Base-by-base conservation (phyloP, 2,888 invertebrate species). In the Tigriopus californicus region DNA sequence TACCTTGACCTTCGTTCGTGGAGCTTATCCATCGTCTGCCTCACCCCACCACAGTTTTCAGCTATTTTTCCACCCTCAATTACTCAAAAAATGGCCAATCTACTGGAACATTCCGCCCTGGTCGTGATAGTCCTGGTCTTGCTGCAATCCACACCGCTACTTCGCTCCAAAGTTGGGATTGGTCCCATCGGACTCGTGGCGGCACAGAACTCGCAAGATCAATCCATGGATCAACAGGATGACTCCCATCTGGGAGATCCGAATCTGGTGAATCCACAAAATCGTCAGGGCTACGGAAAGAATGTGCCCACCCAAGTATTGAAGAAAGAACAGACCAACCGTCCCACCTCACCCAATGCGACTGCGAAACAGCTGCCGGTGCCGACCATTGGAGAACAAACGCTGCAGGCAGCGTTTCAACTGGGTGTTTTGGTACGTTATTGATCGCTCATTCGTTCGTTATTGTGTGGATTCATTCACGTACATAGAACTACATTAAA, bases 371-470 rank as follows among this genome's bases (percentile, higher is more conserved):
- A 59, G 41, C 15, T n/a, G 3, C 33, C 33, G 33, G 33, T 33
- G 33, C 33, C 33, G 18, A 49, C 59, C 5, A 49, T 59, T 52
- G 51, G 52, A 6, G 52, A 59, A 42, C 52, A 59, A 25, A 33
- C 59, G 4, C 13, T 52, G n/a, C 25, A 40, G 41, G 59, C 59
- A 13, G 13, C 52, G 12, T 52, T 53, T 18, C 49, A 59, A 42
- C 41, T 59, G 40, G 59, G 59, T 8, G 41, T 59, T 15, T 40
- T 59, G 48, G 59, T 59, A 49, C 52, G 33, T 33, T 33, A 33
- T 33, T 33, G 33, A 5, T 33, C 4, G 33, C 18, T 33, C 5
- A 20, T 22, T 33, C 8, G n/a, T 55, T 41, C 18, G 6, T 33
- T 15, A 1, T 55, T 55, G n/a, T 40, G 42, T 42, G 11, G 1